Base-by-base conservation (phyloP, 2,888 invertebrate species). In the Leptinotarsa rubiginosa region DNA sequence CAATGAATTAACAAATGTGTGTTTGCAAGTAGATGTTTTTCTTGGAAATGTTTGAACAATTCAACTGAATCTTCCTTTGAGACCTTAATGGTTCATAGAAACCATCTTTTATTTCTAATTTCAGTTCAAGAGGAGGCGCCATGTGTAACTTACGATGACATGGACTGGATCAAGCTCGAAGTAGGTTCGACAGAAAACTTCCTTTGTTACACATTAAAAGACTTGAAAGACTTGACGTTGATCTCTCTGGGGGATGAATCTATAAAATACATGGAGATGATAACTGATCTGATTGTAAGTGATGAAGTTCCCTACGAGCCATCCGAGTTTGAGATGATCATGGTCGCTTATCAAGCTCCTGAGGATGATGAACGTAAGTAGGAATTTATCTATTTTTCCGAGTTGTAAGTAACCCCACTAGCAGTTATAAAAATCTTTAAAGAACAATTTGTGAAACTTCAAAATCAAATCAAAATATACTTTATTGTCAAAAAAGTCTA, bases 321-420 rank as follows among this genome's bases (percentile, higher is more conserved):
- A 1, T 68, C 72, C 50, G 16, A 69, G 4, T 74, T 74, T 18
- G 84, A 85, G 75, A 80, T 85, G 77, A 85, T 85, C 75, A 54
- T 85, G 31, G 85, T 83, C 1, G 73, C 78, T 12, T 82, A 78
- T 73, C 79, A 82, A 73, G 81, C 79, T 72, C 71, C 74, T 0
- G 78, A 75, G n/a, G 75, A 76, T 13, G 59, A 62, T 41, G 75
- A 78, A 76, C 75, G 81, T 80, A 77, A 74, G 69, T 76, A 50
- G 22, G 1, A 22, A 18, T 13, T 20, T 59, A 25, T 62, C 22
- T 47, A 31, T 15, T 22, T 54, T 54, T 25, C 18, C 18, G 49
- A 22, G 7, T 62, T 70, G 18, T 62, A 20, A 16, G 59, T 25
- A 59, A 62, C 4, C n/a, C 16, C n/a, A 16, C 1, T 31, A 5